A percentile compares a stretch with the other conserved stretches of the same genome.
Conservation (phyloP, 2,113 vertebrate genomes). For the Hylia prasina region DNA sequence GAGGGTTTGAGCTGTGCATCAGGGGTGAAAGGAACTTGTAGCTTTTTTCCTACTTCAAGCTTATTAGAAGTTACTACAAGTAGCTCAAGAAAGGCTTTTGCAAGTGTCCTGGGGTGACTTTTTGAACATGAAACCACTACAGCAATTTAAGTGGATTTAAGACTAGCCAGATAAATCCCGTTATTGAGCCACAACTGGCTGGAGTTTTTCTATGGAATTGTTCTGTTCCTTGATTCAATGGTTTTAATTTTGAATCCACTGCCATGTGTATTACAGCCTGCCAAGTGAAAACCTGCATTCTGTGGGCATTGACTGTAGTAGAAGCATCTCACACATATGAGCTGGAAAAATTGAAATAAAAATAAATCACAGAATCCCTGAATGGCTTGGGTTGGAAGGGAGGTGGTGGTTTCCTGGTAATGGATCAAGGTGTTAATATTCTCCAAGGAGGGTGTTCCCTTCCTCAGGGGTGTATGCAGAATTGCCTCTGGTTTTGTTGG, state of each 20-base stretch:
- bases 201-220: not conserved
- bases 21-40: not conserved
- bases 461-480: rapidly evolving
- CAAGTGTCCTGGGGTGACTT: not conserved
- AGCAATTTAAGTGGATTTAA: not conserved
- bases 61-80: not conserved
- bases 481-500: not conserved
- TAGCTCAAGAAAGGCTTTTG: not conserved
- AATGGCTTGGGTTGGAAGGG: not conserved
- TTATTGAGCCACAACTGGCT: not conserved
- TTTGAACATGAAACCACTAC: no score
- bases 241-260: not conserved
- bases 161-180: not conserved
- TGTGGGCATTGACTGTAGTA: not conserved
- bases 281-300: not conserved
- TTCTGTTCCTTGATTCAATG: not conserved
- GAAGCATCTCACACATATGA: not conserved
- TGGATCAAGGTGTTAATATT: not conserved
- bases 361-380: not conserved
- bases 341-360: not conserved
- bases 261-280: not conserved
- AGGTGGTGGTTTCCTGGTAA: not conserved
- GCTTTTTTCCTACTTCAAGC: not conserved
- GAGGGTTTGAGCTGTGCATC: not conserved
- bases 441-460: not conserved